phyloP scores from a whole-genome alignment of 2,113 vertebrate species.

The Kryptolebias marmoratus region DNA sequence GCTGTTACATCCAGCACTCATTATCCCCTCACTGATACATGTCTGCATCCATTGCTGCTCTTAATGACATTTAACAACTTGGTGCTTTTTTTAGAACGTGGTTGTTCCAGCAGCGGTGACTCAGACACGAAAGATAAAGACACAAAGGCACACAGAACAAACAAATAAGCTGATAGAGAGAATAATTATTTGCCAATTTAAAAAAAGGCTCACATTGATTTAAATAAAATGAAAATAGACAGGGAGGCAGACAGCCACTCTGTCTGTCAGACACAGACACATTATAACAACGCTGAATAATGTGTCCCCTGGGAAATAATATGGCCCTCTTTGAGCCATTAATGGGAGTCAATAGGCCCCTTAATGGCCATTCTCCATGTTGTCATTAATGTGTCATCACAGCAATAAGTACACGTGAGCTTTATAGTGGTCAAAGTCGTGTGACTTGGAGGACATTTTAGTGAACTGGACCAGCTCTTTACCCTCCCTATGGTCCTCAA shows the following conservation, averaged over 20 bases:
- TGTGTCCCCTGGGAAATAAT: conserved; percentile 59
- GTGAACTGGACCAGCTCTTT: too few relatives aligned
- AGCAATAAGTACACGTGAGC: conserved; percentile 11
- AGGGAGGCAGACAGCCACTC: conserved; percentile 25
- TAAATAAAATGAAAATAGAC: conserved; percentile 37
- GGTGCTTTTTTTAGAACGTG: conserved; percentile 13
- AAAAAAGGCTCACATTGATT: conserved; percentile 20
- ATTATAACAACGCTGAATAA: conserved; percentile 27
- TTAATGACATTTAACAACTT: conserved; percentile 40
- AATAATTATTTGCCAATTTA: conserved; percentile 28
- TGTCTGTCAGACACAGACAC: conserved; percentile 19
- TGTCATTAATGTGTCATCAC: conserved; percentile 56
- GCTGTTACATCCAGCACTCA: conserved; percentile 60
- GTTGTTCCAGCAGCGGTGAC: not conserved
- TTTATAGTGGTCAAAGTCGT: conserved; percentile 12
- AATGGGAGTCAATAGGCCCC: conserved; percentile 61
- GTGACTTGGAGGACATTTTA: not conserved
- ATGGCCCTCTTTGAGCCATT: conserved; percentile 55
- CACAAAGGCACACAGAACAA: conserved; percentile 16
- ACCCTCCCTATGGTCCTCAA: too few relatives aligned
- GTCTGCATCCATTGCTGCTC: conserved; percentile 43
- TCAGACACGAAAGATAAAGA: conserved; percentile 25
- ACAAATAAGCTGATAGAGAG: conserved; percentile 10
- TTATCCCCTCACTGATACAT: conserved; percentile 68
- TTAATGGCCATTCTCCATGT: conserved; percentile 57